Conservation (phyloP, 2,797 vertebrate species). For the Rousettus madagascariensis region DNA sequence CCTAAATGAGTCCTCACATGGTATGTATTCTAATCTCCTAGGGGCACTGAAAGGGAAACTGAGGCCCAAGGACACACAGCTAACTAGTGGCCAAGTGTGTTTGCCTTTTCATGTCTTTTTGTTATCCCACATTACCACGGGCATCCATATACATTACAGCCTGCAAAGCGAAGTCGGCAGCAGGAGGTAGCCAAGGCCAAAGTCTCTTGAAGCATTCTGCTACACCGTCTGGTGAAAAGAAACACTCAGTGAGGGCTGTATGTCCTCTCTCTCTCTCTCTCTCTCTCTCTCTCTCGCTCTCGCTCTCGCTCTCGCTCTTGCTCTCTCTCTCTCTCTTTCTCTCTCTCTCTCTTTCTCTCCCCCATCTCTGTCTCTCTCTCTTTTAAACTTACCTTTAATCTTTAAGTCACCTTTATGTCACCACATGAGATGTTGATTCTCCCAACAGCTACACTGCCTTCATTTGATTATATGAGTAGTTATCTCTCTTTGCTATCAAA, state of each 20-base stretch:
- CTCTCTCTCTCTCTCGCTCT: no score
- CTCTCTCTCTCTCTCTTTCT: no score
- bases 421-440: neutral
- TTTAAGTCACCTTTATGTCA: neutral
- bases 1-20: neutral
- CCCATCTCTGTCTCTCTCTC: neutral
- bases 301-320: no score
- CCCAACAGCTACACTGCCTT: neutral
- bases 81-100: neutral
- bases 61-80: neutral
- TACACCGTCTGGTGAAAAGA: neutral
- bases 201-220: neutral
- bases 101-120: neutral
- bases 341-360: no score
- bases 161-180: neutral
- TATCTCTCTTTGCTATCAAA: neutral
- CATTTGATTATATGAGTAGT: neutral
- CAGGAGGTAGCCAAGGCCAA: neutral
- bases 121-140: neutral
- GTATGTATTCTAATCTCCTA: neutral
- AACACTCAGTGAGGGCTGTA: neutral
- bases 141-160: neutral
- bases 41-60: neutral
- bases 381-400: neutral
- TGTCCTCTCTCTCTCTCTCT: neutral